Base-by-base conservation (phyloP, 92 coral and sea anemone genomes). In the Parazoanthus darwini region DNA sequence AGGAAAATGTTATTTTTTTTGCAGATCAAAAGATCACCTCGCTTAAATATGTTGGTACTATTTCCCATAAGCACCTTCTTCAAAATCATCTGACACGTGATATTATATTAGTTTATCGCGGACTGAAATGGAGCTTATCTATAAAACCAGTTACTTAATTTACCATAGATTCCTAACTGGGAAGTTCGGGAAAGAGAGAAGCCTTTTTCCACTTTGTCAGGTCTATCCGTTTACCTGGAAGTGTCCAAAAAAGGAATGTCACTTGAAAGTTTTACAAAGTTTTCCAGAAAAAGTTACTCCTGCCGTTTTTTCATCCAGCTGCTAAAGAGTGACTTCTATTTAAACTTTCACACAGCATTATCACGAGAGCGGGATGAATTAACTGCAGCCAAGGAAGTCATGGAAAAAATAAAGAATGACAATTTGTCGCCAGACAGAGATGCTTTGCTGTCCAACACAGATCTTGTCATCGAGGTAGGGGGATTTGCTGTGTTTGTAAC, bases 321-420 rank as follows among this genome's bases (percentile, higher is more conserved):
- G 58, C 58, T 8, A 51, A 51, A 63, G 16, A 63, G 8, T 63
- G 70, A 23, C 70, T 63, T 63, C 6, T 39, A 36, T 48, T 80
- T 35, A 9, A 9, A 29, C 13, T 26, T 46, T 44, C 50, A 70
- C 79, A 37, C 59, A 95, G 98, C 96, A 2, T 77, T 95, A 33
- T 85, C 92, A 78, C 94, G 98, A 29, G 98, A 95, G n/a, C 90
- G 98, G 70, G 98, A 95, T 87, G 98, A 95, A 77, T 81, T 95
- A 9, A 93, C 92, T n/a, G 98, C 98, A 74, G 98, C 98, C 10
- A 79, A 93, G 66, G 98, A 95, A 86, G 96, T 95, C 35, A 89
- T 92, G 67, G 98, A 95, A 86, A 90, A 91, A 76, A 95, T 95
- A 83, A 92, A 85, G 48, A 93, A 92, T 75, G 94, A 95, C 51